phyloP scores from a whole-genome alignment of 2,113 vertebrate species.

The Geothlypis trichas region DNA sequence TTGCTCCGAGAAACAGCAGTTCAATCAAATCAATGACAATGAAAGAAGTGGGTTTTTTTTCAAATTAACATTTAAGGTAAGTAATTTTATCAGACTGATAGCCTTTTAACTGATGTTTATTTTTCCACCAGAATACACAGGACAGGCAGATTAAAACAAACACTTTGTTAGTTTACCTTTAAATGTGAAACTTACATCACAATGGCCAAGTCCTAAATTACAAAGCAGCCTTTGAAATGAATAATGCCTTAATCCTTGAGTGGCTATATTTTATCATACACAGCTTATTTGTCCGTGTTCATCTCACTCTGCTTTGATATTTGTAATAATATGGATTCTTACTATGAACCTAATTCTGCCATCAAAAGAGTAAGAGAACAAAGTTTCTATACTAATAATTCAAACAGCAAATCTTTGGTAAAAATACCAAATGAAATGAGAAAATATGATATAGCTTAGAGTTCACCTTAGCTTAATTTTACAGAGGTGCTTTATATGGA shows the following conservation, averaged over 20 bases:
- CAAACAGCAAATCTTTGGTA: conserved; percentile 39
- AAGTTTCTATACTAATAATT: conserved; percentile 62
- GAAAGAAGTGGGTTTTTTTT: background rate
- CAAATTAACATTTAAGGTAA: conserved; percentile 47
- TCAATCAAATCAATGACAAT: background rate
- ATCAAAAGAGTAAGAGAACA: conserved; percentile 65
- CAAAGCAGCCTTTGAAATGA: background rate
- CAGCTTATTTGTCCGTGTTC: background rate
- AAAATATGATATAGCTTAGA: conserved; percentile 46
- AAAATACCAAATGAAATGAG: conserved; percentile 55
- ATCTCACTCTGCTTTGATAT: conserved; percentile 43
- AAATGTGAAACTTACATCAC: conserved; percentile 30
- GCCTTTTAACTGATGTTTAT: conserved; percentile 7
- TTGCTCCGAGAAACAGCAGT: background rate
- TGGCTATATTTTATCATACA: conserved; percentile 13
- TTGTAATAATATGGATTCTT: conserved; percentile 33
- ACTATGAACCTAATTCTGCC: conserved; percentile 42
- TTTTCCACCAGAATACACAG: conserved; percentile 12
- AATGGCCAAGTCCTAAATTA: conserved; percentile 3
- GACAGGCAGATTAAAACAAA: conserved; percentile 39
- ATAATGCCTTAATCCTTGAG: background rate
- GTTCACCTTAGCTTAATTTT: conserved; percentile 46
- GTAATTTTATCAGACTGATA: background rate
- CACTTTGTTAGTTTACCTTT: conserved; percentile 1
- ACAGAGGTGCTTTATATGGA: conserved; percentile 17